Conservation (phyloP, 2,113 vertebrate genomes). For the Osmerus eperlanus region DNA sequence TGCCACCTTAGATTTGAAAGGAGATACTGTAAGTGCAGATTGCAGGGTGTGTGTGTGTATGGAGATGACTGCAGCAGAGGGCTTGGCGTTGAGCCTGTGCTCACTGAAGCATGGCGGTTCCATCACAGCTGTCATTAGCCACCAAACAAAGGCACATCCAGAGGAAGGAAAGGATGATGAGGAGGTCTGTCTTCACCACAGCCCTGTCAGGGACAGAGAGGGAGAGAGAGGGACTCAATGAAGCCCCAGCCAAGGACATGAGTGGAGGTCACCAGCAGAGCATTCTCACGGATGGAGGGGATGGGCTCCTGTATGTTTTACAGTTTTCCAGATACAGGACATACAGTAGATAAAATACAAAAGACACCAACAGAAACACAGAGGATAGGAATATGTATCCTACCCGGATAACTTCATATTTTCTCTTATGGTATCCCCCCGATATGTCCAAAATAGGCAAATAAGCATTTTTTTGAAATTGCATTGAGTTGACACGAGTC, state of each 20-base stretch:
- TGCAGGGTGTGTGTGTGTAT: conserved; percentile 20
- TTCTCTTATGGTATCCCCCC: too few species aligned
- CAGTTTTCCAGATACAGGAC: too few species aligned
- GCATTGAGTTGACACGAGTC: too few species aligned
- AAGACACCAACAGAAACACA: too few species aligned
- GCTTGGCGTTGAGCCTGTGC: conserved; percentile 40
- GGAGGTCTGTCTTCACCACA: conserved; percentile 18
- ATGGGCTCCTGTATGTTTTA: background rate
- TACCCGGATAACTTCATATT: too few species aligned
- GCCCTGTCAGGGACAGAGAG: conserved; percentile 16
- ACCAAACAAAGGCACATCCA: conserved; percentile 59
- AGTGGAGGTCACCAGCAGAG: conserved; percentile 29
- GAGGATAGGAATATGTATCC: too few species aligned
- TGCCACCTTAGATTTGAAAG: conserved; percentile 30
- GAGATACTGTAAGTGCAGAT: conserved; percentile 26
- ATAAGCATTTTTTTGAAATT: too few species aligned
- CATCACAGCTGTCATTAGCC: conserved; percentile 67
- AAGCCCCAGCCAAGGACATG: conserved; percentile 46
- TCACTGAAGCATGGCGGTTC: conserved; percentile 70
- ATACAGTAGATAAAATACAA: too few species aligned
- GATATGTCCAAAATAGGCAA: too few species aligned
- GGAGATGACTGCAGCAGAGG: conserved; percentile 10
- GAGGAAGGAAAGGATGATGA: background rate
- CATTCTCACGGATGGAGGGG: background rate
- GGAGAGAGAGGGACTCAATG: conserved; percentile 37